Percentiles rank a stretch among this genome's conserved stretches.
Conservation (phyloP, 1,140 invertebrate genomes). For the Caenorhabditis remanei region DNA sequence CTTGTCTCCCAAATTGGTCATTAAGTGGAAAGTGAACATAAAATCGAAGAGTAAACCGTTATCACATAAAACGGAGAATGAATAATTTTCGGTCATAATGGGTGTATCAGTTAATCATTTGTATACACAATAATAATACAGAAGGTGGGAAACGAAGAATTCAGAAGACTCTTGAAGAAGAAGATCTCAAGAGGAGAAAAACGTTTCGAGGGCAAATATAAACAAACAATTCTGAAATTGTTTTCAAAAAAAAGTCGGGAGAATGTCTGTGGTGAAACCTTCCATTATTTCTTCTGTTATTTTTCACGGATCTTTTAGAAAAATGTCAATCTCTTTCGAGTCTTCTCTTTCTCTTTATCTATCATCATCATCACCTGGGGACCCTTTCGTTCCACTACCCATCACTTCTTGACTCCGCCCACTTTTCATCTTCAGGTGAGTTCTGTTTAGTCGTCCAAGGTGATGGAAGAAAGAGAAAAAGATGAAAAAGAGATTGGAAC, state of each 20-base stretch:
- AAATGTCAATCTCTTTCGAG: not conserved
- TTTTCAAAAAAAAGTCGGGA: not conserved
- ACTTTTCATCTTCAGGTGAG: conserved; percentile 32
- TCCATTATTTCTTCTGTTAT: not conserved
- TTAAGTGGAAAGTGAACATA: conserved; percentile 31
- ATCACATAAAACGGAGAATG: not conserved
- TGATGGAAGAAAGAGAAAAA: not conserved
- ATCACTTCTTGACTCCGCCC: conserved; percentile 47
- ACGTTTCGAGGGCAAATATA: conserved; percentile 17
- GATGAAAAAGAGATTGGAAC: conserved; percentile 31
- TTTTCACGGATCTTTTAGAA: conserved; percentile 36
- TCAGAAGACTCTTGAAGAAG: not conserved
- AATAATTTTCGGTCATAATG: not conserved
- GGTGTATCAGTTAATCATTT: conserved; percentile 39
- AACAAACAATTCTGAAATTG: not conserved
- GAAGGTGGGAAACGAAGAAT: not conserved
- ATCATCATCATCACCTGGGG: conserved; percentile 18
- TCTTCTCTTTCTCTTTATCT: not conserved
- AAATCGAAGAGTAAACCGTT: not conserved
- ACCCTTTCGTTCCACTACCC: not conserved
- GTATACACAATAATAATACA: not conserved
- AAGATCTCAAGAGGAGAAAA: conserved; percentile 1
- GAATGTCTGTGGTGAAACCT: not conserved
- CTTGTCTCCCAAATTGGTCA: conserved; percentile 41
- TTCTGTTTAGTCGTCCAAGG: not conserved